Conservation (phyloP, 2,888 invertebrate genomes). For the Xanthorhoe designata region DNA sequence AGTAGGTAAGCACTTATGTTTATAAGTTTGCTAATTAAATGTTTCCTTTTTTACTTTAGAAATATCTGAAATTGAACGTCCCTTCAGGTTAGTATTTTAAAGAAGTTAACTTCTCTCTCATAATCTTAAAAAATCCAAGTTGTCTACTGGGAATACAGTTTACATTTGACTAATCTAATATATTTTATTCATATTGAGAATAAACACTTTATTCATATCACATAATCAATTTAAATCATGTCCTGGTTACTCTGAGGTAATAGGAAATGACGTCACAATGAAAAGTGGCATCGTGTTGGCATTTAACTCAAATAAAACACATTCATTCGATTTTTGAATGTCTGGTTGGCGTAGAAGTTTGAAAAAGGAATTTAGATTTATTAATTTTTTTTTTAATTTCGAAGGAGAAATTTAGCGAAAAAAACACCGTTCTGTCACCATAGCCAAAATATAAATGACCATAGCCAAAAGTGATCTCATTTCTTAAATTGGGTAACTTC, state of each 20-base stretch:
- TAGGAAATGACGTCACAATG: slow-evolving; percentile 46
- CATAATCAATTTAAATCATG: slow-evolving; percentile 23
- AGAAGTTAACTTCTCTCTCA: too few relatives aligned
- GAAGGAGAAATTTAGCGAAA: too few relatives aligned
- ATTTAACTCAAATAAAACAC: neutral
- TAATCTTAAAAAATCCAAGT: too few relatives aligned
- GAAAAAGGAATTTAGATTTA: neutral
- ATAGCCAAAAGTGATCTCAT: slow-evolving; percentile 13
- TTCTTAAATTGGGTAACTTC: slow-evolving; percentile 15
- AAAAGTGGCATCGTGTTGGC: slow-evolving; percentile 11
- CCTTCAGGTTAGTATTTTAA: too few relatives aligned
- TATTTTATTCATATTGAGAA: neutral
- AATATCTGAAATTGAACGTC: too few relatives aligned
- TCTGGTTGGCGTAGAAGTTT: neutral
- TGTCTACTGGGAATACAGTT: neutral
- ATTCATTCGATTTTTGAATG: neutral
- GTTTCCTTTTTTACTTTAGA: too few relatives aligned
- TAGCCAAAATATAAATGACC: neutral
- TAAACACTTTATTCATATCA: slow-evolving; percentile 14
- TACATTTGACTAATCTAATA: neutral
- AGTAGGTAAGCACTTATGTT: too few relatives aligned
- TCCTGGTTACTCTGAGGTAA: slow-evolving; percentile 42
- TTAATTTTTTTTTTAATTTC: neutral
- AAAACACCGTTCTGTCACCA: too few relatives aligned
- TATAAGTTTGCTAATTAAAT: too few relatives aligned